A percentile compares a stretch with the other conserved stretches of the same genome.
phyloP scores from a whole-genome alignment of 2,797 vertebrate genomes.

The Euthynnus affinis region DNA sequence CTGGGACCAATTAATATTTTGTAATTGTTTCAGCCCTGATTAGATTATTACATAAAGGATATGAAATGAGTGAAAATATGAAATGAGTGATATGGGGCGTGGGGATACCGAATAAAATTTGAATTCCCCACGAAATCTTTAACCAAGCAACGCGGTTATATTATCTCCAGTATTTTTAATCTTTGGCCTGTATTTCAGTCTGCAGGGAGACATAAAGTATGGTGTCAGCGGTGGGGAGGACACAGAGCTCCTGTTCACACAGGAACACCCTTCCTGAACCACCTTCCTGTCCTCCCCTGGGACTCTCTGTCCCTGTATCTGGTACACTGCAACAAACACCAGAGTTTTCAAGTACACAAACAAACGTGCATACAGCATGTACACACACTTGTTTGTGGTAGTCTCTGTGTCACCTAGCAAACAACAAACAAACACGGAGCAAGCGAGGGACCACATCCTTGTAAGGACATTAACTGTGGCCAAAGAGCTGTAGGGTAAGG shows the following conservation, averaged over 20 bases:
- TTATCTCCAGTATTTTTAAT: conserved; percentile 9
- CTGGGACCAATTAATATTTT: not conserved
- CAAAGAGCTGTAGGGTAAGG: conserved; percentile 19
- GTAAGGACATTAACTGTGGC: not conserved
- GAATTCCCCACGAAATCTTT: not conserved
- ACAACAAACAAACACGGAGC: conserved; percentile 51
- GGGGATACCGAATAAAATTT: not conserved
- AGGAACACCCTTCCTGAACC: conserved; percentile 78
- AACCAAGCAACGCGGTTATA: not conserved
- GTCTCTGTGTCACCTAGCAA: conserved; percentile 34
- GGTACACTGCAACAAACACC: conserved; percentile 41
- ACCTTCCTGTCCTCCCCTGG: conserved; percentile 67
- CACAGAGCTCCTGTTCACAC: conserved; percentile 72
- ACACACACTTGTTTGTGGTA: conserved; percentile 8
- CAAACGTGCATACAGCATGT: not conserved
- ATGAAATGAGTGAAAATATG: not conserved
- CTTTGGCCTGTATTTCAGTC: conserved; percentile 34
- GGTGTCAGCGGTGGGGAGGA: conserved; percentile 55
- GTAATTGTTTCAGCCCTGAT: not conserved
- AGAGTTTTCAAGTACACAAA: conserved; percentile 33
- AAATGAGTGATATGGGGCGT: not conserved
- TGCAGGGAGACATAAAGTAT: conserved; percentile 40
- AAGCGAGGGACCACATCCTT: conserved; percentile 12
- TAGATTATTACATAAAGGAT: not conserved
- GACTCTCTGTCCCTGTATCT: conserved; percentile 49